Conservation (phyloP, 2,888 invertebrate genomes). For the Coelinius sp. region DNA sequence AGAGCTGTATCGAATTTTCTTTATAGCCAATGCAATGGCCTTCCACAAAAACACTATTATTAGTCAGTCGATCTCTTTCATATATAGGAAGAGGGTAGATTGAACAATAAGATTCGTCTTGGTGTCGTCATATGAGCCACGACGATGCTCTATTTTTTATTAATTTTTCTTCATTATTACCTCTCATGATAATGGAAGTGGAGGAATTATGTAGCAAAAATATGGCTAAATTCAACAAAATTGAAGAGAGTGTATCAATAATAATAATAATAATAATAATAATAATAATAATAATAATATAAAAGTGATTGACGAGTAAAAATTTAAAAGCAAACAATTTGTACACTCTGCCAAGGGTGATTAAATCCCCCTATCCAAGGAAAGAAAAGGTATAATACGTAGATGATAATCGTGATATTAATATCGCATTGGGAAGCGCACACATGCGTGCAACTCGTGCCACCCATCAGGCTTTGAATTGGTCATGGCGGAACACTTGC, state of each 20-base stretch:
- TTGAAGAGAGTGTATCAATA: too few relatives aligned
- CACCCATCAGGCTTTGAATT: slow-evolving; percentile 57
- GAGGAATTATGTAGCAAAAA: background rate
- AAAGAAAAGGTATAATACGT: slow-evolving; percentile 64
- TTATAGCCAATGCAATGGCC: slow-evolving; percentile 60
- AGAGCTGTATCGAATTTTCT: slow-evolving; percentile 68
- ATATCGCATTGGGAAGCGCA: slow-evolving; percentile 71
- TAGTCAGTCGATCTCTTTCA: slow-evolving; percentile 58
- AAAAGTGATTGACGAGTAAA: too few relatives aligned
- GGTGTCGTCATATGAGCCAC: slow-evolving; percentile 36
- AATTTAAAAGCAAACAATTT: background rate
- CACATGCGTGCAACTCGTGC: slow-evolving; percentile 68
- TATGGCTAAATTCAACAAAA: background rate
- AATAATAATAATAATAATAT: too few relatives aligned
- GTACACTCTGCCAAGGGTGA: slow-evolving; percentile 49
- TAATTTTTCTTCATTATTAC: background rate
- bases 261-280: too few relatives aligned
- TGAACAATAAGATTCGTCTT: slow-evolving; percentile 50
- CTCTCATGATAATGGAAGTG: background rate
- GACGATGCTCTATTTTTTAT: background rate
- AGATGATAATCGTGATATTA: slow-evolving; percentile 71
- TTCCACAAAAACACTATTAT: slow-evolving; percentile 54
- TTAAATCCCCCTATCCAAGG: background rate
- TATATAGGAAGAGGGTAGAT: slow-evolving; percentile 24
- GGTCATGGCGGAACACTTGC: slow-evolving; percentile 70